Evolutionary conservation across 2,888 invertebrate species (phyloP).

Genomic region (Tetheella fluctuosa): DNA sequence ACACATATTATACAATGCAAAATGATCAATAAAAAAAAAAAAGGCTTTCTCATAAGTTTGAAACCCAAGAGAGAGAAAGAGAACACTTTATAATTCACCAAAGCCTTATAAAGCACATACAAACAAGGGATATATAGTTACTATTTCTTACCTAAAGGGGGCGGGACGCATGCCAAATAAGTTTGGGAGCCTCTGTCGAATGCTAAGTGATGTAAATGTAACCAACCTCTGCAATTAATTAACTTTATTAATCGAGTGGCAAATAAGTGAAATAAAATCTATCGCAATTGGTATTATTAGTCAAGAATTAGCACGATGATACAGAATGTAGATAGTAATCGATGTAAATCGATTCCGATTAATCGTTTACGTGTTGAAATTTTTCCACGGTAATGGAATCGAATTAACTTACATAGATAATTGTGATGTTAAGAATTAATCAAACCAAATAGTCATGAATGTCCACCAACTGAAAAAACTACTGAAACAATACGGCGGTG

Average conservation of each 20-base stretch:
- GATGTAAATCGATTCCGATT: conserved; percentile 24
- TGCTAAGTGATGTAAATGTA: conserved; percentile 38
- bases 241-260: conserved; percentile 25
- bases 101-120: not conserved
- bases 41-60: no score
- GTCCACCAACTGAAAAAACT: no score
- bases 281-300: conserved; percentile 36
- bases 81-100: not conserved
- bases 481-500: no score
- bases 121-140: not conserved
- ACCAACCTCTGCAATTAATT: conserved; percentile 34
- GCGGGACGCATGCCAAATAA: not conserved
- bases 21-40: no score
- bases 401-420: no score
- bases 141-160: not conserved
- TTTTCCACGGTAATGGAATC: not conserved
- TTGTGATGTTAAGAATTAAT: not conserved
- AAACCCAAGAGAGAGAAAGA: no score
- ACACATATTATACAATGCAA: no score
- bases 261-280: conserved; percentile 32
- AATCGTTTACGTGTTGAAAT: conserved; percentile 23
- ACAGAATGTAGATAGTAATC: not conserved
- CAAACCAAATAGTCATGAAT: no score
- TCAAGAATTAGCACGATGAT: conserved; percentile 28
- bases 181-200: conserved; percentile 18